Base-by-base conservation (phyloP, 2,888 invertebrate genomes). In the Tetragonula carbonaria region DNA sequence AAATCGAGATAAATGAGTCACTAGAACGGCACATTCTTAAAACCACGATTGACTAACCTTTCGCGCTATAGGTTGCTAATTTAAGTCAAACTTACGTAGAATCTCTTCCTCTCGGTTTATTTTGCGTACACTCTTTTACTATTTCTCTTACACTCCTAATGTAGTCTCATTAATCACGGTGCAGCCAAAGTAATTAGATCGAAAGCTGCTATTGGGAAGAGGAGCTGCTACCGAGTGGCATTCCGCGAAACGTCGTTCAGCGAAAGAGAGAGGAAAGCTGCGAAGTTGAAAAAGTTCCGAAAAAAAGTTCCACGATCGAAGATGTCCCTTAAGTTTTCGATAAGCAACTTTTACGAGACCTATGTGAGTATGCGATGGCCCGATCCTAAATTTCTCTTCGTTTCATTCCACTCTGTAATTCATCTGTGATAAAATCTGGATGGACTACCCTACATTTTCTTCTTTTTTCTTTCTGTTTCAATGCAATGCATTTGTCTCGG, bases 21-120 rank as follows among this genome's bases (percentile, higher is more conserved):
- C 91, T 93, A 93, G 93, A 92, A 86, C 91, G 88, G 80, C 78
- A 70, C 82, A 87, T 81, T 78, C 77, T 85, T 73, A 67, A 86
- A 82, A 83, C 90, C 87, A 86, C 81, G 91, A 92, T 92, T 92
- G 92, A 93, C 91, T 93, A 94, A 94, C 94, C 94, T 94, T 94
- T 94, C 89, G 91, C 89, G 92, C 94, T 91, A 94, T 94, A 94
- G 94, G 94, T 92, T 91, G 94, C 94, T 94, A 94, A 94, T 94
- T 94, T 93, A 93, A 93, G 93, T 93, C 88, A 85, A 85, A 85
- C 86, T 84, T 87, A 84, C 82, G 84, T 73, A 74, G 79, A 80
- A 63, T 81, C 82, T 83, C 66, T 85, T 80, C 83, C 63, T 87
- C 87, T 80, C 82, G 67, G 84, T 88, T 86, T 86, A 80, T 87